Base-by-base conservation (phyloP, 2,113 vertebrate genomes). In the Pogona vitticeps region DNA sequence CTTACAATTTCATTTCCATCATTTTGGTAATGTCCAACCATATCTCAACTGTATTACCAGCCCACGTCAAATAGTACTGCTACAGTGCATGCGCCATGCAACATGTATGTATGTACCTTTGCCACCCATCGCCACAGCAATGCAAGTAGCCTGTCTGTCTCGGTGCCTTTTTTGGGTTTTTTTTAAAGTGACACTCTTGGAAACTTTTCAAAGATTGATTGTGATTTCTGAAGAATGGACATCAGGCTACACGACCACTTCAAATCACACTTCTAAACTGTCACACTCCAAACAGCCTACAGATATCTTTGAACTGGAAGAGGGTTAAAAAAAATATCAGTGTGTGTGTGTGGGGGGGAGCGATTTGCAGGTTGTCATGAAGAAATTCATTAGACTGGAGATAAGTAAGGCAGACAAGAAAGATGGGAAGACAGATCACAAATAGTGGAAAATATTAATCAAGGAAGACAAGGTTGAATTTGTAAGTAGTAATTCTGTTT, bases 291-390 rank as follows among this genome's bases (percentile, higher is more conserved):
- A 90, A 73, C 71, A 89, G 91, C 84, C 36, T 31, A 67, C 28
- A 85, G 87, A 85, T 89, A 36, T 80, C 67, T 87, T 46, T 86
- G 71, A 67, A 86, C 78, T 76, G 82, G 52, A 82, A 77, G 56
- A 83, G 89, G 84, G 80, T 90, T 84, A 38, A 84, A 73, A 87
- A 86, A 94, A 90, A 95, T 91, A 93, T 89, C n/a, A n/a, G n/a
- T n/a, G n/a, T n/a, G n/a, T n/a, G n/a, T n/a, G n/a, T 89, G 90
- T 85, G 65, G 83, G 82, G 86, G 67, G 59, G 40, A 73, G 72
- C 88, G 89, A 87, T 91, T 94, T 92, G 88, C 84, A 86, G 82
- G 89, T 84, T 83, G 80, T 81, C 88, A 88, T 76, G 56, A 86
- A 89, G 89, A 80, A 70, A 86, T 88, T 89, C 63, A 87, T 56